Conservation (phyloP, 2,888 invertebrate genomes). For the Ophion obscuratus region DNA sequence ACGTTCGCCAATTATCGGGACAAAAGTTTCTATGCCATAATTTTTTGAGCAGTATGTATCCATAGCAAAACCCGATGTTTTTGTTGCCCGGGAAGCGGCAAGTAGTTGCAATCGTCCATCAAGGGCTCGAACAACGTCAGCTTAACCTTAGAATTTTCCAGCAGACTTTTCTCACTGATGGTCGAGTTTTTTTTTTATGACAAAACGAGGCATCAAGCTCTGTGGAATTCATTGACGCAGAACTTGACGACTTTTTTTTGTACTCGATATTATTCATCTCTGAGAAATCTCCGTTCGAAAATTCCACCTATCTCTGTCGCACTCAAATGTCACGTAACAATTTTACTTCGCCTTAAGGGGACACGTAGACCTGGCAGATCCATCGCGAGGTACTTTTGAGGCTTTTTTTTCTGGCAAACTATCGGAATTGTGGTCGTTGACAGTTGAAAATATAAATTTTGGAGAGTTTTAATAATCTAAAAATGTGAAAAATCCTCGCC, state of each 20-base stretch:
- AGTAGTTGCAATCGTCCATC: no score
- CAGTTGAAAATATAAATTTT: neutral
- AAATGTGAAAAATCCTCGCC: no score
- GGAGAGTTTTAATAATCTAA: neutral
- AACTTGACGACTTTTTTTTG: neutral
- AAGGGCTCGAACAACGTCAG: no score
- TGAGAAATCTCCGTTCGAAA: neutral
- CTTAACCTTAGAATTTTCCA: no score
- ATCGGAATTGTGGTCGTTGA: neutral
- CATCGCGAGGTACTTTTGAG: neutral
- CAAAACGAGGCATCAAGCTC: neutral
- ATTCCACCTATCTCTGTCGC: neutral
- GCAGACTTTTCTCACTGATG: neutral
- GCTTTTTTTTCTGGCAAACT: neutral
- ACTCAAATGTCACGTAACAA: neutral
- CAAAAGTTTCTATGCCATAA: no score
- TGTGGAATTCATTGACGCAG: neutral
- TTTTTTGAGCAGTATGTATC: no score
- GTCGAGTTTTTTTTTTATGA: neutral
- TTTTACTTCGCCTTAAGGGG: neutral
- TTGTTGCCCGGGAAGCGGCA: no score
- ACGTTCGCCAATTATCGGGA: no score
- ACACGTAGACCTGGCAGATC: neutral
- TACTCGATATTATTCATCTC: neutral
- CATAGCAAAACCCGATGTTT: no score